Conservation (phyloP, 2,797 vertebrate genomes). For the Otus scops region DNA sequence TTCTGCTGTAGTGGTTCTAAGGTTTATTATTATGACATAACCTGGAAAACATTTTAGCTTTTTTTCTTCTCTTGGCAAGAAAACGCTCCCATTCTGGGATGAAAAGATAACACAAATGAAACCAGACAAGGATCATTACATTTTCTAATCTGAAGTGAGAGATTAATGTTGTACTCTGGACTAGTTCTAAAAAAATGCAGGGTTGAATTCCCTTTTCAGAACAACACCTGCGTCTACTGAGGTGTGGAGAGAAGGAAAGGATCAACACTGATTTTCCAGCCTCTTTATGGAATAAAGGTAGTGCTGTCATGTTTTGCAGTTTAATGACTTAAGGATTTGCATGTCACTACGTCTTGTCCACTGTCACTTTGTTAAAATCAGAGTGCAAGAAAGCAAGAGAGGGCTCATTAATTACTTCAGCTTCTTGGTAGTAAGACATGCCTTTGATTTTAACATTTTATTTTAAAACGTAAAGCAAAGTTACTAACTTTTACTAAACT, state of each 20-base stretch:
- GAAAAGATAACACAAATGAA: conserved; percentile 42
- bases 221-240: conserved; percentile 50
- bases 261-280: conserved; percentile 63
- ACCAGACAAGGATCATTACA: conserved; percentile 21
- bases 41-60: conserved; percentile 9
- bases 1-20: background rate
- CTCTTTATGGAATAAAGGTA: conserved; percentile 65
- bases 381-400: conserved; percentile 46
- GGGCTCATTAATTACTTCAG: conserved; percentile 15
- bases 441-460: conserved; percentile 49
- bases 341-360: conserved; percentile 53
- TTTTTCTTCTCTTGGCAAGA: conserved; percentile 40
- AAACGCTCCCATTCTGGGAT: background rate
- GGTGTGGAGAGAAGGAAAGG: background rate
- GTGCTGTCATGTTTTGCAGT: conserved; percentile 60
- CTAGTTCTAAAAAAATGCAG: background rate
- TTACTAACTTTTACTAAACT: background rate
- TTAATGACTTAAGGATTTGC: conserved; percentile 41
- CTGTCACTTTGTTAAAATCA: conserved; percentile 61
- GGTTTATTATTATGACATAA: conserved; percentile 48
- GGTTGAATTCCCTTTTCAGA: background rate
- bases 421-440: conserved; percentile 29
- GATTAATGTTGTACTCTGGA: conserved; percentile 3
- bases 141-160: conserved; percentile 40
- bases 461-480: background rate